A percentile compares a stretch with the other conserved stretches of the same genome.
phyloP scores from a whole-genome alignment of 2,113 vertebrate genomes.

The Hemichromis elongatus region DNA sequence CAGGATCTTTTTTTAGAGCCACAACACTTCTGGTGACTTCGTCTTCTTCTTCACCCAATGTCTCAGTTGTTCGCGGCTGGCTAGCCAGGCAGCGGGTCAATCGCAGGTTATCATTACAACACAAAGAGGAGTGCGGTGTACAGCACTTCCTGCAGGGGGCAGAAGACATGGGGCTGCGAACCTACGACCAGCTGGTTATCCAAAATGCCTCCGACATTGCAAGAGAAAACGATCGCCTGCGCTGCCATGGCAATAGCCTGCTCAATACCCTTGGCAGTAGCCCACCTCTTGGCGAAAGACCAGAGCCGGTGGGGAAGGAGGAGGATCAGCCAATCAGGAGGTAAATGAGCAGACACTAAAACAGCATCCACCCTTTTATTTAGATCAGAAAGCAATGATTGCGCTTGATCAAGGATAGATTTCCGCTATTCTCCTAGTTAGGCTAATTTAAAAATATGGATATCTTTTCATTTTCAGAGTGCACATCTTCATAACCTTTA shows the following conservation, averaged over 20 bases:
- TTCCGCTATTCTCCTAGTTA: neutral
- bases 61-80: slow-evolving; percentile 86
- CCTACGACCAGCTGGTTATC: slow-evolving; percentile 87
- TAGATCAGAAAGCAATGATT: neutral
- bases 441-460: neutral
- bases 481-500: neutral
- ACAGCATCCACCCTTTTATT: neutral
- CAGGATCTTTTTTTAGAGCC: neutral
- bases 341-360: slow-evolving; percentile 60
- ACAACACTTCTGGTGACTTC: neutral
- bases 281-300: slow-evolving; percentile 75
- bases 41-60: neutral
- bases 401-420: neutral
- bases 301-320: slow-evolving; percentile 74
- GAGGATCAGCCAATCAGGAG: slow-evolving; percentile 78
- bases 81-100: slow-evolving; percentile 79
- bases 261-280: slow-evolving; percentile 42
- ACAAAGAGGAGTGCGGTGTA: slow-evolving; percentile 75
- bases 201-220: slow-evolving; percentile 93
- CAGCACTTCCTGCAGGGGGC: slow-evolving; percentile 84
- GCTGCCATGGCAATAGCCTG: slow-evolving; percentile 68
- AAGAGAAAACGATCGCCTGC: slow-evolving; percentile 84
- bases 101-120: slow-evolving; percentile 70
- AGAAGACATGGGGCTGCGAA: slow-evolving; percentile 84
- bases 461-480: neutral